Evolutionary conservation across 2,797 vertebrate genomes (phyloP), one percentile per base, ranked within the genome.

Genomic region (Aythya fuligula): DNA sequence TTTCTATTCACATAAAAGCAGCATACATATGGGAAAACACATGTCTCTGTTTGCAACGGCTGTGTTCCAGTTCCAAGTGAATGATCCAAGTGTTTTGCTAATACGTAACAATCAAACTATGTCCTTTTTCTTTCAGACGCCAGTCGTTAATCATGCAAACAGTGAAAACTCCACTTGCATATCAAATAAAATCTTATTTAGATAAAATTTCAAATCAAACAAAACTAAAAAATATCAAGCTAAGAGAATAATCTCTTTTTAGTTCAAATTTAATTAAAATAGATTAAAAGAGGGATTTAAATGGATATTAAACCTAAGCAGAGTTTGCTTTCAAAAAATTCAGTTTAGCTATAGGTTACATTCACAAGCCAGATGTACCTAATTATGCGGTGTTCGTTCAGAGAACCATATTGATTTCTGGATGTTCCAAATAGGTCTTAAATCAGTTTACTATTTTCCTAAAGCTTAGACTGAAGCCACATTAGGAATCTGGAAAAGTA

Each of bases 401-500:
- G 80, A 87, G 62, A 73, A 61, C 30, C 18, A 73, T 62, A 95
- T 73, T 92, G 90, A 95, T 88, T 90, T 85, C 72, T 85, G 21
- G 43, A 85, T 74, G 57, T 45, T 90, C 53, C 84, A 87, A 57
- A 79, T 43, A 0, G 1, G 54, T 75, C 85, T 94, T 74, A 71
- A 71, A 80, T 81, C n/a, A 77, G 27, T 80, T 87, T 89, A 80
- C 41, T 72, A 65, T 87, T 94, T 86, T 45, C 58, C 32, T 81
- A 90, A 89, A 75, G 15, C 36, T 79, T 60, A 89, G 11, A 79
- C 6, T 45, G n/a, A 89, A 76, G 38, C 15, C 64, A 85, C 11
- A 67, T 83, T 49, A 81, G 73, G 36, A 82, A 86, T 51, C 13
- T 70, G 30, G 32, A 94, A n/a, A 36, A 87, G 25, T 25, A 56